Conservation (phyloP, 1,140 invertebrate genomes). For the Drosophila suzukii region DNA sequence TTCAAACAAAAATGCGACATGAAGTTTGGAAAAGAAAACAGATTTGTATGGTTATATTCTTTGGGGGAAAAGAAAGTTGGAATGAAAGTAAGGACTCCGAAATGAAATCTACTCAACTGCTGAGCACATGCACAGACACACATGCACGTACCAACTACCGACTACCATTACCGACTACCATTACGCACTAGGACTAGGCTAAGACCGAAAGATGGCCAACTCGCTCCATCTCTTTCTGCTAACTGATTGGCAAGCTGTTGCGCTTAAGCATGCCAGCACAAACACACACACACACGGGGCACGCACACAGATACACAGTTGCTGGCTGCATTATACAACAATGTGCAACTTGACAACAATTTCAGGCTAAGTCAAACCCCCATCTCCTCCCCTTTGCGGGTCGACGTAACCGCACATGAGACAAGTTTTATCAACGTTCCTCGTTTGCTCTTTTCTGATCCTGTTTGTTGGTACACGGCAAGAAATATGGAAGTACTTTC, state of each 20-base stretch:
- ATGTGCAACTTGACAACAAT: conserved; percentile 48
- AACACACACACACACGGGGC: conserved; percentile 6
- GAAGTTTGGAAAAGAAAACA: conserved; percentile 53
- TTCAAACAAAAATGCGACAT: conserved; percentile 69
- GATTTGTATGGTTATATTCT: conserved; percentile 18
- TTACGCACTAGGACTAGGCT: conserved; percentile 18
- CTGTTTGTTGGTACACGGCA: conserved; percentile 27
- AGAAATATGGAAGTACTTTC: background rate
- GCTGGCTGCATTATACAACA: conserved; percentile 28
- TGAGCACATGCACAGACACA: conserved; percentile 50
- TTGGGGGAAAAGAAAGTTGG: conserved; percentile 29
- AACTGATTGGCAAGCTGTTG: conserved; percentile 43
- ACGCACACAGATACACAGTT: conserved; percentile 8
- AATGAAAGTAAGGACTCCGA: conserved; percentile 36
- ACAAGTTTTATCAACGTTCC: conserved; percentile 69
- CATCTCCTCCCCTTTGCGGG: background rate
- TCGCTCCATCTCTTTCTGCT: conserved; percentile 12
- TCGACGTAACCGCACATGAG: conserved; percentile 40
- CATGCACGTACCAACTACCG: background rate
- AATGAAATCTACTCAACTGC: conserved; percentile 42
- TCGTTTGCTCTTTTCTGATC: conserved; percentile 64
- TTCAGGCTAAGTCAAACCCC: conserved; percentile 46
- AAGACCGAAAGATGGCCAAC: conserved; percentile 14
- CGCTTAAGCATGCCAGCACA: conserved; percentile 15
- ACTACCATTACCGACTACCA: conserved; percentile 28